Evolutionary conservation across 2,113 vertebrate genomes (phyloP), one percentile per base, ranked within the genome.

Genomic region (Bucco capensis): DNA sequence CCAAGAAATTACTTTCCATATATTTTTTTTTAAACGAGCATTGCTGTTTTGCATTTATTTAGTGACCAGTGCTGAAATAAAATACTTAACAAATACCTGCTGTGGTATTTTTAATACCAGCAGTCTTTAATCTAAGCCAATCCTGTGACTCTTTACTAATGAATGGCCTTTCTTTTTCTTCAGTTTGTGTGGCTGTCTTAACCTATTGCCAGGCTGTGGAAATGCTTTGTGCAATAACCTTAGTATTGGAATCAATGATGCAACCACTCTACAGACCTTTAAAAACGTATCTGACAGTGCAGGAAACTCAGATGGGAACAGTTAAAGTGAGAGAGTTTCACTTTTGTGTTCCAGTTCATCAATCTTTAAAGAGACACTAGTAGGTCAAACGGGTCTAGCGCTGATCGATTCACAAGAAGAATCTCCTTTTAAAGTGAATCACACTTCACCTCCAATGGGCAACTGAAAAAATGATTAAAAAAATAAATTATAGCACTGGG

Each of bases 301-400:
- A 96, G 50, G 49, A n/a, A 91, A 78, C 87, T 94, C 95, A 85
- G 64, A 60, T 40, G 81, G 94, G 92, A 93, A 24, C 91, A 67
- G 70, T 90, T 56, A 91, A 77, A 83, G 46, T 46, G 53, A 95
- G 86, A 87, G 88, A 79, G 92, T 88, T 92, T 90, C 90, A 90
- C 88, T 95, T 96, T 81, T 79, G 85, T 62, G 44, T 96, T 94
- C 88, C 76, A 86, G 88, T 51, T 82, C 83, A 96, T 95, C 96
- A 75, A 25, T 96, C 96, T 96, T 97, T 96, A 95, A 95, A 95
- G 89, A 92, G 92, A 71, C 60, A 50, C 81, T 12, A 14, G 90
- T 53, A 96, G 94, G 93, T 96, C 92, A 93, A 57, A 91, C 35
- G 79, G 86, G 85, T 90, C 90, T 92, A 87, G 38, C 71, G 19